A percentile compares a stretch with the other conserved stretches of the same genome.
These are phyloP conservation scores for Callocephalon fimbriatum DNA, from an alignment of 2,113 vertebrate genomes.

Conservation along the genomic window DNA sequence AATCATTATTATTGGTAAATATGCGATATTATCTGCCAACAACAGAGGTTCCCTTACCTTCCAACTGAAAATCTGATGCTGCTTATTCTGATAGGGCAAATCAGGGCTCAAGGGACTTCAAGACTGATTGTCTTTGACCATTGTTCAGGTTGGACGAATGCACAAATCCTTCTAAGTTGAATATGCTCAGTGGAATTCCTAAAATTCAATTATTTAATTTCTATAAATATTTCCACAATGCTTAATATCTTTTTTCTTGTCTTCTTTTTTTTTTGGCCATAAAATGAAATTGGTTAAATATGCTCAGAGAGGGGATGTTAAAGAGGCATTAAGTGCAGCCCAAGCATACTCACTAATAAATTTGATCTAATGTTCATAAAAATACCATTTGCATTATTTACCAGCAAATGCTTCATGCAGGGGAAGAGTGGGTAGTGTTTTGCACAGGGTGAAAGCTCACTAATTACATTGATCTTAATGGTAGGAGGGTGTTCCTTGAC, in stretches of 20 bases:
- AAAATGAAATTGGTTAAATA: neutral
- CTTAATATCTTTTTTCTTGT: neutral
- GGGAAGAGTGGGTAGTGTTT: neutral
- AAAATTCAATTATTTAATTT: neutral
- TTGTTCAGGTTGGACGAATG: neutral
- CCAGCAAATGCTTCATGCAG: neutral
- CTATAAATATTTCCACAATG: neutral
- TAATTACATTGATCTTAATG: neutral
- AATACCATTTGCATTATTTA: neutral
- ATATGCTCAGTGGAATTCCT: neutral
- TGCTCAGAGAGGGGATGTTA: neutral
- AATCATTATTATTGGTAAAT: conserved; percentile 40
- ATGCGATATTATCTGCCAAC: neutral
- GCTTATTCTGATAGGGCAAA: neutral
- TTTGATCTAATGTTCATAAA: neutral
- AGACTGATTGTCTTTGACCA: conserved; percentile 27
- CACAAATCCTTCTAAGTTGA: neutral
- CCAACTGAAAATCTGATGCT: neutral
- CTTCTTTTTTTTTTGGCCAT: rapidly evolving
- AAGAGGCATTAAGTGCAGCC: neutral
- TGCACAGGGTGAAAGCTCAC: neutral
- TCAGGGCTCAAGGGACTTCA: neutral
- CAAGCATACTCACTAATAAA: neutral
- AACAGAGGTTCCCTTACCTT: neutral
- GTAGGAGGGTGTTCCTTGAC: neutral